Base-by-base conservation (phyloP, 2,888 invertebrate species). In the Hyalella azteca region DNA sequence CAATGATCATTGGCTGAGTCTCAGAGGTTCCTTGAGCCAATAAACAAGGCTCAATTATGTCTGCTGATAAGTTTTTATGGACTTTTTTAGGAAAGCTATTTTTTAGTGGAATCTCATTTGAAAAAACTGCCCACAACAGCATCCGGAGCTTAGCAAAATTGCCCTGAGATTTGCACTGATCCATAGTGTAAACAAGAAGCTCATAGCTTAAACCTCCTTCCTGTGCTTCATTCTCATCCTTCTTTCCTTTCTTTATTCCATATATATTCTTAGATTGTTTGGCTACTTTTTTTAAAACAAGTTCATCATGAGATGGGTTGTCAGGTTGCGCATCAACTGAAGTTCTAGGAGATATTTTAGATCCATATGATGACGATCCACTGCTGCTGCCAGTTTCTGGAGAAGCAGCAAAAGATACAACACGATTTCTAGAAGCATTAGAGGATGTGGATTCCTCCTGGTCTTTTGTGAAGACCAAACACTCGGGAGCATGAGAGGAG, bases 401-500 rank as follows among this genome's bases (percentile, higher is more conserved):
- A 19, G 36, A n/a, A 19, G 29, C 66, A 66, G 66, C 66, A 66
- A 66, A 66, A n/a, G 66, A 66, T 19, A 66, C 66, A 36, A 66
- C 66, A 36, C 66, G 66, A 29, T 66, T 54, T 29, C 54, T 32
- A 66, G 66, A 66, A 66, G 66, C 22, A 29, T 9, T 66, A 13
- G 66, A 39, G 36, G 66, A 36, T 19, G 29, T 13, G 15, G 66
- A 22, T 32, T 36, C 66, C 15, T 11, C 13, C 26, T 22, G 19
- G 11, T 32, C 81, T 59, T 80, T 81, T 76, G 79, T 49, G 48
- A 73, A 54, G 13, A 88, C 87, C 88, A 94, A 95, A 89, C 96
- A 96, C 41, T 96, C 90, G 85, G 91, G 90, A 32, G 95, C 95
- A 87, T 95, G 95, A 88, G 93, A 92, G 82, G 93, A 93, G 87